Base-by-base conservation (phyloP, 1,140 invertebrate genomes). In the Oryctes rhinoceros region DNA sequence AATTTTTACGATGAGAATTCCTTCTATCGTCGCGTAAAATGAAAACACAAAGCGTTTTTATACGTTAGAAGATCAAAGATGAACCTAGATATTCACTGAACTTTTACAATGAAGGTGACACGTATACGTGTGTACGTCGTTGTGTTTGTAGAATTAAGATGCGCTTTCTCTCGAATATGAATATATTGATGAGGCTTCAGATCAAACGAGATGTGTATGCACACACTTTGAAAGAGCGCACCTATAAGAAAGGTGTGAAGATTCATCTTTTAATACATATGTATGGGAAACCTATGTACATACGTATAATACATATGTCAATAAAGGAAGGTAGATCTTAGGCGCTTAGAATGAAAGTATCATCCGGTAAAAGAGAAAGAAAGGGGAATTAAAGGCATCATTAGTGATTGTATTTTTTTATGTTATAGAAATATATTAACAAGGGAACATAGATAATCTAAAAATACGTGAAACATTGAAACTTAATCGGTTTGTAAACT, bases 61-160 rank as follows among this genome's bases (percentile, higher is more conserved):
- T 11, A 53, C 49, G 10, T 53, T 3, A 53, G 15, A 59, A 59
- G 53, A 59, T 59, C 18, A 59, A 59, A 59, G 53, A 59, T 59
- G 15, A 15, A 59, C 53, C 53, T n/a, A 59, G 18, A 59, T 59
- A 59, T 59, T 59, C 53, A 59, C 13, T 59, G 53, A 59, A 59
- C 53, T 59, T 59, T 59, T 59, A 15, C n/a, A 59, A 59, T 18
- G 53, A 59, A 59, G 53, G 1, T 39, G 7, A 39, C 39, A 39
- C 39, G 39, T 11, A 59, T 59, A n/a, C 53, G 53, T 59, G 18
- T 59, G 15, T 18, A n/a, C n/a, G n/a, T 59, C 13, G 15, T 5
- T 59, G 4, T n/a, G 15, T 59, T 11, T 59, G 53, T 59, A n/a
- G 53, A 59, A 59, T 59, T 59, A n/a, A 15, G 53, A 15, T 59